Evolutionary conservation across 30 jellyfish, hydroid and myxozoan species (phyloP).

Genomic region (Mastigias papua): DNA sequence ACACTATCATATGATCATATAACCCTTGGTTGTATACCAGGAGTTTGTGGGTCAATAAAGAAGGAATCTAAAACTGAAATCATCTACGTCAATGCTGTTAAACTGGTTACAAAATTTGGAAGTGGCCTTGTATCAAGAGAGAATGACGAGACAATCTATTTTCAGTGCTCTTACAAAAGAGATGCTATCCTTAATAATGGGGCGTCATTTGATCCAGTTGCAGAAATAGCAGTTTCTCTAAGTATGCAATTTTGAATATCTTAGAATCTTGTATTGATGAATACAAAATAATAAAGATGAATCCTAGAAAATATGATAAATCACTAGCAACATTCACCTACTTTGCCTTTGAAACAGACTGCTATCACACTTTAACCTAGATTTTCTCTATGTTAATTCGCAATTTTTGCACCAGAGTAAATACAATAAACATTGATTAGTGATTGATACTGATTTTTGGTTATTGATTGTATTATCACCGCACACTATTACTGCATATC

Average conservation of each 20-base stretch:
- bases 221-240: neutral
- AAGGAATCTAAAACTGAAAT: slow-evolving; percentile 1
- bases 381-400: too few species aligned
- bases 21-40: slow-evolving; percentile 17
- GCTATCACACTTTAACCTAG: too few species aligned
- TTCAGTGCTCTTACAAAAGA: slow-evolving; percentile 1
- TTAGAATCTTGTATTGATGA: neutral
- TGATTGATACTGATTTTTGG: too few species aligned
- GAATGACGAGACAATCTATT: neutral
- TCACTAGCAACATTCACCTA: too few species aligned
- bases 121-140: neutral
- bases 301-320: too few species aligned
- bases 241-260: neutral
- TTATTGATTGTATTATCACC: too few species aligned
- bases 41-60: neutral
- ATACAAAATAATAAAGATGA: too few species aligned
- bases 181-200: neutral
- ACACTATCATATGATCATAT: slow-evolving; percentile 8
- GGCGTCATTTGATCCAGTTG: neutral
- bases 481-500: too few species aligned
- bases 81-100: neutral
- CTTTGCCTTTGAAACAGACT: too few species aligned
- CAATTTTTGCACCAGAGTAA: too few species aligned
- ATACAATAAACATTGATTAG: too few species aligned
- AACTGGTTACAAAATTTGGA: neutral